Base-by-base conservation (phyloP, 2,797 vertebrate species). In the Limnodromus scolopaceus region DNA sequence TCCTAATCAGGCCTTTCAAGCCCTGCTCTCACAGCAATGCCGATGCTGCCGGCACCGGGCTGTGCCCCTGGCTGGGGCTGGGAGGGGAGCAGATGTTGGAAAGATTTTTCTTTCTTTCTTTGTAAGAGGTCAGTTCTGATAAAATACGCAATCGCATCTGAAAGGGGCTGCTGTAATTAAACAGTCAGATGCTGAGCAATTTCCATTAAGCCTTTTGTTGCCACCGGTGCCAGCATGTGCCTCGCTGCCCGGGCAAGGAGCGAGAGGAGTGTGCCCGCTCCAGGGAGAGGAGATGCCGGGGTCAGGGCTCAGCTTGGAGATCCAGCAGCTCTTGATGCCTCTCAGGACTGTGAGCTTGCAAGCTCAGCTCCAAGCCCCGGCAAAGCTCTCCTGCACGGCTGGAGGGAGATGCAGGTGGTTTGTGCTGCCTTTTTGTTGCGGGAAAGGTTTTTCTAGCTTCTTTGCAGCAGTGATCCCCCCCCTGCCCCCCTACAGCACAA, bases 1-100 rank as follows among this genome's bases (percentile, higher is more conserved):
- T 54, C 60, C 72, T 87, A 65, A 95, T 20, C 69, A 77, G 81
- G 45, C 60, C n/a, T 53, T 89, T 91, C 38, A 20, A 55, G 63
- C 28, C 46, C 66, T 71, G 49, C 45, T 84, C 74, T 64, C 2
- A 4, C 74, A 83, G 77, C 58, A 57, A 10, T n/a, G 38, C 58
- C 18, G 30, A 3, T 6, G 38, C 51, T 77, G 84, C 22, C 17
- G 22, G 84, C 19, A 6, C 4, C n/a, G 48, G 34, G 57, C 83
- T 45, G 58, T 53, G 57, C 76, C 32, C 36, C 91, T 7, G 2
- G 46, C 13, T 5, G 3, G 38, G 51, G 46, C 51, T 3, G 41
- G 79, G 51, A 46, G 8, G 34, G 77, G 36, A 90, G 24, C 87
- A 93, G 88, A 38, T 54, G 46, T 51, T 71, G 34, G 65, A 58